These are phyloP conservation scores for Nesoenas mayeri DNA, from an alignment of 2,113 vertebrate species.

Conservation along the genomic window DNA sequence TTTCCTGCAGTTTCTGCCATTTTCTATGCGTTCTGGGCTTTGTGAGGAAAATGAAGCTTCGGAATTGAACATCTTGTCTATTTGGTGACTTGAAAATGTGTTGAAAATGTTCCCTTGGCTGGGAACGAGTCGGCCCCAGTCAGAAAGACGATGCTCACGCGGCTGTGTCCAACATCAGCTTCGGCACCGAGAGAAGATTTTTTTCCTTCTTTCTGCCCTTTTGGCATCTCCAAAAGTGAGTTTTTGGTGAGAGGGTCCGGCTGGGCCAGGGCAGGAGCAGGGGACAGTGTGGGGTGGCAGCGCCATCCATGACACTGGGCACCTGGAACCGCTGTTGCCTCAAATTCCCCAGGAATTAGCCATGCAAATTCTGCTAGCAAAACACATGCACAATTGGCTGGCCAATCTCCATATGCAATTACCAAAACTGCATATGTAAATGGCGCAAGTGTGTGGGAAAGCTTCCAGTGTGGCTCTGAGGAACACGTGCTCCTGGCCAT, in stretches of 20 bases:
- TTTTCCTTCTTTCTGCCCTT: not conserved
- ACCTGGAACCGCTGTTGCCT: too few relatives aligned
- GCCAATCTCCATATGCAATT: not conserved
- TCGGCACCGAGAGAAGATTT: not conserved
- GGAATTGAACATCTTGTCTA: not conserved
- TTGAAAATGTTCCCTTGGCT: not conserved
- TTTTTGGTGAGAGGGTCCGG: not conserved
- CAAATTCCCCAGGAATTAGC: not conserved
- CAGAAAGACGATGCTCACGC: fast-evolving
- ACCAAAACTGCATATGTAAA: not conserved
- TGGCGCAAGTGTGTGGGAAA: not conserved
- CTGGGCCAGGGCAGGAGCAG: not conserved
- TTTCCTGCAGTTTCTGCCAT: not conserved
- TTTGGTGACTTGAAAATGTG: not conserved
- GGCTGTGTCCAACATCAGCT: fast-evolving
- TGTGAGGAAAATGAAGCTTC: constrained; percentile 18
- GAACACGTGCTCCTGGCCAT: not conserved
- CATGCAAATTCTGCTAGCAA: not conserved
- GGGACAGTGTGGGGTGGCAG: not conserved
- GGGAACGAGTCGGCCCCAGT: fast-evolving
- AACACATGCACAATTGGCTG: not conserved
- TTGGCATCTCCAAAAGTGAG: not conserved
- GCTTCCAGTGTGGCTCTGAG: too few relatives aligned
- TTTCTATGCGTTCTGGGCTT: not conserved
- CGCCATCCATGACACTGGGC: too few relatives aligned